Evolutionary conservation across 2,113 vertebrate species (phyloP).

Genomic region (Odocoileus virginianus): DNA sequence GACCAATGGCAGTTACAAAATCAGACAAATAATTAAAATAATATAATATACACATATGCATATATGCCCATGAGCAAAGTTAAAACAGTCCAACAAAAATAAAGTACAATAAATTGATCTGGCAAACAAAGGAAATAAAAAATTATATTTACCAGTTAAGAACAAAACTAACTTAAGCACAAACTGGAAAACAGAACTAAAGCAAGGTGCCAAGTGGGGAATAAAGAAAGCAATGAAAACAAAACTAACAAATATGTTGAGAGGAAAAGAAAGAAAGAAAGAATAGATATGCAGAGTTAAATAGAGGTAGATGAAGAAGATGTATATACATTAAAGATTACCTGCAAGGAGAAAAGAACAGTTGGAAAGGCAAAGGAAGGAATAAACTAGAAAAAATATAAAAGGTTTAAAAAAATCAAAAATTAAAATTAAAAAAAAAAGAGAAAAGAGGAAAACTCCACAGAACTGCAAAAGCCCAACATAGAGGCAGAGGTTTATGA

Average conservation of each 20-base stretch:
- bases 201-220: background rate
- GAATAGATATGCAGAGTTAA: background rate
- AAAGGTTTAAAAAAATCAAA: background rate
- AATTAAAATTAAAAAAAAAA: background rate
- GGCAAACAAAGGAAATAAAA: background rate
- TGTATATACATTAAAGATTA: background rate
- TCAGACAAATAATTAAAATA: background rate
- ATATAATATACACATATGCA: background rate
- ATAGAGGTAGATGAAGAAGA: background rate
- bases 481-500: background rate
- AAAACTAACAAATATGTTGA: background rate
- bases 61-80: background rate
- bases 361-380: background rate
- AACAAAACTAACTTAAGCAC: background rate
- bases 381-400: background rate
- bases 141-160: background rate
- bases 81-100: background rate
- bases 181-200: background rate
- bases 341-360: background rate
- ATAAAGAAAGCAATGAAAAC: background rate
- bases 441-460: background rate
- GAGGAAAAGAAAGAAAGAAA: background rate
- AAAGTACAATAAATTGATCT: background rate
- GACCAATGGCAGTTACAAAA: background rate
- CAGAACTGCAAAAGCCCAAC: background rate